Conservation (phyloP, 2,797 vertebrate species). For the Amblyopsis hoosieri region DNA sequence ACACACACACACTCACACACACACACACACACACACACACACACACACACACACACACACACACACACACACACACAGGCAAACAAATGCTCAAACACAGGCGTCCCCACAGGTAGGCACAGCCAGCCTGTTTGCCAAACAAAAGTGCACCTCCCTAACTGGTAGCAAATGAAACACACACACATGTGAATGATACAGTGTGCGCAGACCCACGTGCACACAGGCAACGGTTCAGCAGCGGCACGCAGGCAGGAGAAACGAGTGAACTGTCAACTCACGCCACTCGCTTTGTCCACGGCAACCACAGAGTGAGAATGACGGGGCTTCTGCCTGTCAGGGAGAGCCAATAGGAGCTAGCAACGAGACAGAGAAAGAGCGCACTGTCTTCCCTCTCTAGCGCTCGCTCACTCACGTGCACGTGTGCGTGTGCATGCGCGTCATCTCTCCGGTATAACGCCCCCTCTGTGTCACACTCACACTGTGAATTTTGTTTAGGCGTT, state of each 20-base stretch:
- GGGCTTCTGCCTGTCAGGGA: conserved; percentile 70
- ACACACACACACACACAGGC: conserved; percentile 18
- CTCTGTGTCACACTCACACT: conserved; percentile 78
- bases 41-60: conserved; percentile 22
- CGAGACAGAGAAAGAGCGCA: conserved; percentile 73
- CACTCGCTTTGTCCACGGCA: conserved; percentile 66
- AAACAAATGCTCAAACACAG: neutral
- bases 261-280: conserved; percentile 60
- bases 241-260: conserved; percentile 25
- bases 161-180: conserved; percentile 65
- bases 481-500: conserved; percentile 77
- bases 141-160: conserved; percentile 69
- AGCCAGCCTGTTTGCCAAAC: conserved; percentile 67
- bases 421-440: conserved; percentile 38
- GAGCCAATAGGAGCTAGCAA: conserved; percentile 61
- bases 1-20: too few relatives aligned
- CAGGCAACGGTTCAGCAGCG: conserved; percentile 1
- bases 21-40: conserved; percentile 11
- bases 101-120: conserved; percentile 9
- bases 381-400: conserved; percentile 66
- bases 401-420: neutral
- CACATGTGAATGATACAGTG: conserved; percentile 70
- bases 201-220: neutral
- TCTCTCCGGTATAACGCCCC: conserved; percentile 74
- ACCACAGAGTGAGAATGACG: conserved; percentile 69